A percentile compares a stretch with the other conserved stretches of the same genome.
Conservation (phyloP, 2,888 invertebrate genomes). For the Aricia artaxerxes region DNA sequence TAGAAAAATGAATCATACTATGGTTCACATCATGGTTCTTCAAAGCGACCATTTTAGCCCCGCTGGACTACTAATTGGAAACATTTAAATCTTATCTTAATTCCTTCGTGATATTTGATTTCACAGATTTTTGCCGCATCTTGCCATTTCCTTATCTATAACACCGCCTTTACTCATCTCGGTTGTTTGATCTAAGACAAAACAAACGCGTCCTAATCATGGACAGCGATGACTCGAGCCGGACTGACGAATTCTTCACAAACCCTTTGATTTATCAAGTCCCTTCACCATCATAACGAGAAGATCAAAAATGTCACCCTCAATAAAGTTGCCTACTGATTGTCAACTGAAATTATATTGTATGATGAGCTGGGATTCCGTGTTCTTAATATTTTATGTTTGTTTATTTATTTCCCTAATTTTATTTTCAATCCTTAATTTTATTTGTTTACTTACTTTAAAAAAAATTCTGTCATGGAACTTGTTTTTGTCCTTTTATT, state of each 20-base stretch:
- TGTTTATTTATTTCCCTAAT: not conserved
- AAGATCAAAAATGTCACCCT: conserved; percentile 16
- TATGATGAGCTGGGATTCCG: not conserved
- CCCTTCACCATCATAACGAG: conserved; percentile 8
- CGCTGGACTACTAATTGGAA: no score
- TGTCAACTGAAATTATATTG: not conserved
- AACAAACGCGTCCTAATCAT: conserved; percentile 59
- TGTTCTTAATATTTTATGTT: not conserved
- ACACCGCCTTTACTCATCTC: conserved; percentile 55
- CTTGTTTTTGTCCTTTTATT: no score
- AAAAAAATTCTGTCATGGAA: not conserved
- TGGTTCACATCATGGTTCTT: no score
- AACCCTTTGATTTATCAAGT: conserved; percentile 36
- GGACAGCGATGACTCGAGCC: conserved; percentile 48
- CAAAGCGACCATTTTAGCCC: no score
- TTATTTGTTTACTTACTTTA: not conserved
- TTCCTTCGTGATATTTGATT: no score
- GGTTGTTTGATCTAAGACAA: conserved; percentile 71
- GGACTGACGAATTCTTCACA: conserved; percentile 41
- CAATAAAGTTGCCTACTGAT: not conserved
- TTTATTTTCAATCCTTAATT: not conserved
- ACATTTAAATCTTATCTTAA: no score
- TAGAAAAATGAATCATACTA: no score
- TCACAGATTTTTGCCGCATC: not conserved
- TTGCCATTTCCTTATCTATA: not conserved